Percentiles rank a stretch among this genome's conserved stretches.
phyloP scores from a whole-genome alignment of 2,797 vertebrate genomes.

The Aplochiton taeniatus region DNA sequence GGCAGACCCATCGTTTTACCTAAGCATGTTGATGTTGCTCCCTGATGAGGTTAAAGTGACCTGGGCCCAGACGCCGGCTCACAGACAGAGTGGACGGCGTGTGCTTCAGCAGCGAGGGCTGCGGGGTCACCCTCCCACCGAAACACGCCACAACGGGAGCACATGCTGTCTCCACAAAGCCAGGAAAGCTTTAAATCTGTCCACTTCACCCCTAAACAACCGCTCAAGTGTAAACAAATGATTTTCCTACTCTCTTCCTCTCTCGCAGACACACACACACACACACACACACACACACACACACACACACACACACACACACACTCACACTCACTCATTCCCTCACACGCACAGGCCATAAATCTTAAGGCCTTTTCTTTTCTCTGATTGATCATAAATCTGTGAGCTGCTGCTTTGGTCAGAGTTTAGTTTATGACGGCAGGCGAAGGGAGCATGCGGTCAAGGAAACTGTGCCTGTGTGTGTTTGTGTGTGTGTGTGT shows the following conservation, averaged over 20 bases:
- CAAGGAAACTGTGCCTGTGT: background rate
- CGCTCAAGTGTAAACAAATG: slow-evolving; percentile 49
- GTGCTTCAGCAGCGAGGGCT: background rate
- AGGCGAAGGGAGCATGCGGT: slow-evolving; percentile 48
- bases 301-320: slow-evolving; percentile 3
- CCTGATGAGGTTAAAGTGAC: slow-evolving; percentile 5
- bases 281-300: slow-evolving; percentile 14
- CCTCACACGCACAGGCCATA: slow-evolving; percentile 32
- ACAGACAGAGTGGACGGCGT: background rate
- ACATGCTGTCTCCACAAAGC: background rate
- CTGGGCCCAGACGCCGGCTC: background rate
- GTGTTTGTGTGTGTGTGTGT: slow-evolving; percentile 12
- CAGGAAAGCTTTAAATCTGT: slow-evolving; percentile 22
- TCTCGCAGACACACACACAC: slow-evolving; percentile 28
- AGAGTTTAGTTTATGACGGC: slow-evolving; percentile 56
- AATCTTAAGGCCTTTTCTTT: slow-evolving; percentile 55
- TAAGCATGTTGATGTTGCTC: background rate
- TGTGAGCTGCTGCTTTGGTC: slow-evolving; percentile 53
- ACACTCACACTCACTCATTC: slow-evolving; percentile 41
- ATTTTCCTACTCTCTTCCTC: slow-evolving; percentile 19
- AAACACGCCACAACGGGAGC: background rate
- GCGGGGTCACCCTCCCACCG: background rate
- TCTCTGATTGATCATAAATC: slow-evolving; percentile 45
- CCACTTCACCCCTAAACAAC: slow-evolving; percentile 27
- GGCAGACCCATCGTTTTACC: slow-evolving; percentile 1